Evolutionary conservation across 2,797 vertebrate species (phyloP), one percentile per base, ranked within the genome.

Genomic region (Echiichthys vipera): DNA sequence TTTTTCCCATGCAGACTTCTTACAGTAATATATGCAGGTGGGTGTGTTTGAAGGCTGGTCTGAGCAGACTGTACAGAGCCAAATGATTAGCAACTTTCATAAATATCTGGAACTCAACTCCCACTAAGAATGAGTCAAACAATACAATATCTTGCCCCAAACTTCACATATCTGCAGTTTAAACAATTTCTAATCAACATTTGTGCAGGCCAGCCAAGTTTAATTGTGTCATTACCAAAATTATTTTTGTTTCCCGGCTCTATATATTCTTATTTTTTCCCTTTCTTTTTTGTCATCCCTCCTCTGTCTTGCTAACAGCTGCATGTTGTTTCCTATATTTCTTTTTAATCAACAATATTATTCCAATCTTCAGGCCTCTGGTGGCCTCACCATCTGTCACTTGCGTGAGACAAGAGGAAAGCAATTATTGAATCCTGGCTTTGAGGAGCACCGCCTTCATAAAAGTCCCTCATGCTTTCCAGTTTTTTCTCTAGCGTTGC

Each of bases 301-400:
- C 24, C 62, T 65, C 46, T 80, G 76, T 85, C 53, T 78, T 49
- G 36, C 91, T 88, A 91, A 92, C 91, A 94, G 91, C 90, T 92
- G 92, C 85, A 90, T 89, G 87, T 90, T 91, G 87, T 91, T 92
- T 89, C 89, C 78, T 91, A 87, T 89, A 89, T 88, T 91, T 93
- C 83, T 91, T 91, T 93, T 91, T 92, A 93, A 94, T 93, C 91
- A 93, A 91, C 89, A 92, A 90, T 91, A 93, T 92, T 91, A 91
- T 91, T 93, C 88, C 86, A 88, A 89, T 93, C 90, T 90, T 90
- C 78, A 77, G 82, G 82, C 88, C 87, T 87, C 85, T 86, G 88
- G 90, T 88, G 90, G 89, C 90, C 88, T 91, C 81, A 80, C 92
- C 92, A 94, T 94, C 92, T 94, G 93, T 93, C 92, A 91, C 90